Percentiles rank a stretch among this genome's conserved stretches.
Conservation (phyloP, 2,113 vertebrate genomes). For the Elgaria multicarinata region DNA sequence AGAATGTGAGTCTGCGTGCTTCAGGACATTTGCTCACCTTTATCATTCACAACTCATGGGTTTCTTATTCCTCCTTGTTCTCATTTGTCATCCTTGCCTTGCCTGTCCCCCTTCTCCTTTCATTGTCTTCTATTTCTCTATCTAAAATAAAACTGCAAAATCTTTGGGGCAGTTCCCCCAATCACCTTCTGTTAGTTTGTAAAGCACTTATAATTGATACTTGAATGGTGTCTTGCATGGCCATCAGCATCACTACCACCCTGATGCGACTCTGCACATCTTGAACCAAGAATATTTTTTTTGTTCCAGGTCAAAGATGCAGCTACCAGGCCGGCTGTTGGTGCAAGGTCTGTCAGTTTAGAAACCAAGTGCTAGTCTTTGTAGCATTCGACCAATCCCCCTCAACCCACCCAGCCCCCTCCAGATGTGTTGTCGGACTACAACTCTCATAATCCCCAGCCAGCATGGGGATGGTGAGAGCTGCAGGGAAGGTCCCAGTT, state of each 20-base stretch:
- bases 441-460: background rate
- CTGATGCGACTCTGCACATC: background rate
- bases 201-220: background rate
- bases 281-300: background rate
- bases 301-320: background rate
- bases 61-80: background rate
- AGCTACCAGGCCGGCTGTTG: background rate
- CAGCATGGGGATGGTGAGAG: background rate
- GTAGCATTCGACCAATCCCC: too few species aligned
- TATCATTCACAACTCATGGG: background rate
- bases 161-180: background rate
- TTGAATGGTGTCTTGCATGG: background rate
- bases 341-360: background rate
- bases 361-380: background rate
- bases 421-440: background rate
- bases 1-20: fast-evolving
- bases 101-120: background rate
- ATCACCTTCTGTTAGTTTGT: background rate
- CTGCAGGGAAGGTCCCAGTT: background rate
- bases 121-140: background rate
- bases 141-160: background rate
- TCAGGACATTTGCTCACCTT: background rate
- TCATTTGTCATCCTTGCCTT: background rate
- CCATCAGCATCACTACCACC: background rate
- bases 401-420: background rate